These are phyloP conservation scores for Maconellicoccus hirsutus DNA, from an alignment of 1,140 invertebrate genomes.

Conservation along the genomic window DNA sequence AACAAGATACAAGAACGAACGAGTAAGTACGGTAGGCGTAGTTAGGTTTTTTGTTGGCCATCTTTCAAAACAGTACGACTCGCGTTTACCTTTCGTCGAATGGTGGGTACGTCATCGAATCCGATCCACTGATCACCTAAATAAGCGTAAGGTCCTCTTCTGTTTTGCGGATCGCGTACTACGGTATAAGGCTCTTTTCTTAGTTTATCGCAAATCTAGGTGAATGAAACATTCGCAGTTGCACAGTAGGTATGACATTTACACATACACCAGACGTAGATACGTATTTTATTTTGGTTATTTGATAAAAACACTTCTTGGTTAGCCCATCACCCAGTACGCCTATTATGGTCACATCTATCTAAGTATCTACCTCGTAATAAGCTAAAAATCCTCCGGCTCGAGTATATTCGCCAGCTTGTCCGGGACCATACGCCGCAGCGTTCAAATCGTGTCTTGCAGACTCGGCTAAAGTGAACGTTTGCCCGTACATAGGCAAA, in stretches of 20 bases:
- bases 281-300: too few relatives aligned
- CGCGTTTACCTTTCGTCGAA: slow-evolving; percentile 50
- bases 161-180: slow-evolving; percentile 54
- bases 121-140: slow-evolving; percentile 80
- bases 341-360: too few relatives aligned
- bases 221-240: too few relatives aligned
- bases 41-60: too few relatives aligned
- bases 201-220: slow-evolving; percentile 71
- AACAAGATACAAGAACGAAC: not conserved
- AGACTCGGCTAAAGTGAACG: slow-evolving; percentile 52
- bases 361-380: slow-evolving; percentile 52
- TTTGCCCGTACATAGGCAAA: slow-evolving; percentile 81
- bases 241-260: too few relatives aligned
- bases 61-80: too few relatives aligned
- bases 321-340: too few relatives aligned
- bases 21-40: too few relatives aligned
- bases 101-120: slow-evolving; percentile 70
- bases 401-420: slow-evolving; percentile 66
- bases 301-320: too few relatives aligned
- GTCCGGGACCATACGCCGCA: slow-evolving; percentile 57
- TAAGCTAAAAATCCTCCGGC: slow-evolving; percentile 78
- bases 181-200: slow-evolving; percentile 63
- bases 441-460: slow-evolving; percentile 55
- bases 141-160: slow-evolving; percentile 77
- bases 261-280: too few relatives aligned